Base-by-base conservation (phyloP, 2,888 invertebrate species). In the Lagria hirta region DNA sequence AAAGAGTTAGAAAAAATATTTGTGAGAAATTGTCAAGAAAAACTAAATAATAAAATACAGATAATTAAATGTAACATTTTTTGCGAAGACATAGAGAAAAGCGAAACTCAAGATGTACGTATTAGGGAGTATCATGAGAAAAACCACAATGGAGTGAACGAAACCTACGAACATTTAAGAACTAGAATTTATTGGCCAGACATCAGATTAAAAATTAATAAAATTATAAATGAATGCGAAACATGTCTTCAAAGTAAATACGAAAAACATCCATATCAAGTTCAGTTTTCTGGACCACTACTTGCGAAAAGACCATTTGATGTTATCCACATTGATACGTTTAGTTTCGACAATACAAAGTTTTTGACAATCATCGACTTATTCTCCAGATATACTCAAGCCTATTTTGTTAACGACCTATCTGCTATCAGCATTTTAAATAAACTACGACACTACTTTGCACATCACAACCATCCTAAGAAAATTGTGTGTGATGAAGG, bases 201-300 rank as follows among this genome's bases (percentile, higher is more conserved):
- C 23, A 40, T 41, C 30, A 22, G 8, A 12, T 29, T 15, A 8
- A 42, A 27, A 13, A 45, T 50, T 11, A 40, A 18, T 14, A 48
- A 48, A 45, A 28, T 42, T 16, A 53, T 54, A 2, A 49, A 51
- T 26, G 37, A 49, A 15, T 51, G 48, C 29, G 48, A 48, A 38
- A 34, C 30, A 12, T 54, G 48, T 21, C 17, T 50, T 7, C 30
- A 37, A 41, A 45, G 36, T 29, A 50, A 54, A 37, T 52, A 54
- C 22, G 47, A 51, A 34, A 41, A 47, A 37, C 30, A 48, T 16
- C 49, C 54, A 2, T 44, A 41, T 12, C 28, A 34, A 24, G 45
- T 42, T 13, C 23, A 40, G 14, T 51, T 41, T 8, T 43, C 44
- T 30, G 43, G 43, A 1, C 46, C 51, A 7, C 27, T 49, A 11